Evolutionary conservation across 2,797 vertebrate genomes (phyloP).

Genomic region (Epinephelus coioides): DNA sequence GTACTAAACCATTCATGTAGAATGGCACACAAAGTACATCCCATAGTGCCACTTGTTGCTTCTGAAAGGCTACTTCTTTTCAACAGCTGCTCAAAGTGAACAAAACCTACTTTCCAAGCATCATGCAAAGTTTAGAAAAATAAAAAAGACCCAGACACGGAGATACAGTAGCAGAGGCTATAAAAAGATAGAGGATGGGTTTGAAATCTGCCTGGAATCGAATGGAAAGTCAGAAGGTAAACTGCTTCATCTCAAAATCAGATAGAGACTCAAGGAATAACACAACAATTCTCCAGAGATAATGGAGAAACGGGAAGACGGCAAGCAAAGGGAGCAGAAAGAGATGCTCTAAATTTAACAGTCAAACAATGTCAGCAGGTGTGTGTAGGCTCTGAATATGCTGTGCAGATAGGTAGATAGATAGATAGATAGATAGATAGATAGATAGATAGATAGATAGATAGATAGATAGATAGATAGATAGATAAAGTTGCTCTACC

Average conservation of each 20-base stretch:
- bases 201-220: constrained; percentile 8
- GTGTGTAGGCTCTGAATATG: no score
- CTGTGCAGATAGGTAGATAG: neutral
- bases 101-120: constrained; percentile 9
- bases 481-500: neutral
- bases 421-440: constrained; percentile 6
- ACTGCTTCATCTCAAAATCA: constrained; percentile 38
- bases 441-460: constrained; percentile 6
- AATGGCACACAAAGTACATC: constrained; percentile 41
- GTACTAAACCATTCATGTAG: constrained; percentile 45
- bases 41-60: constrained; percentile 52
- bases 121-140: neutral
- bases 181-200: constrained; percentile 28
- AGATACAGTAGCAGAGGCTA: constrained; percentile 6
- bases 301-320: constrained; percentile 16
- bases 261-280: constrained; percentile 27
- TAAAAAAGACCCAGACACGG: neutral
- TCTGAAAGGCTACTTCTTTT: constrained; percentile 24
- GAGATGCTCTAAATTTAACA: constrained; percentile 34
- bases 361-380: constrained; percentile 25
- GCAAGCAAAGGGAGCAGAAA: constrained; percentile 8
- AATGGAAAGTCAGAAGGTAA: constrained; percentile 27
- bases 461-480: constrained; percentile 10
- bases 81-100: constrained; percentile 21
- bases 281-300: constrained; percentile 34